Percentiles rank a stretch among this genome's conserved stretches.
These are phyloP conservation scores for Papilio protenor DNA, from an alignment of 2,888 invertebrate genomes.

Conservation along the genomic window DNA sequence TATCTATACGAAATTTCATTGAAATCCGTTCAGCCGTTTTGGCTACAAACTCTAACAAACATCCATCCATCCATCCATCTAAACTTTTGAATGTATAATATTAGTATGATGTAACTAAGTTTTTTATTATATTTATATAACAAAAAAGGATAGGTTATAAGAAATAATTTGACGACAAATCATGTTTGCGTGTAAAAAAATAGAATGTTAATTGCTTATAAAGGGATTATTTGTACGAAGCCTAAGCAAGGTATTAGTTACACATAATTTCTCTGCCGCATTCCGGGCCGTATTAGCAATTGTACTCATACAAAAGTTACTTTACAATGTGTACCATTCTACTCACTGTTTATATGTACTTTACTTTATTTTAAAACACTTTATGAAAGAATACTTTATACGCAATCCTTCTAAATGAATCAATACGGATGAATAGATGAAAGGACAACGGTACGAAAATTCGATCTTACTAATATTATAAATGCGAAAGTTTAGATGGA, in stretches of 20 bases:
- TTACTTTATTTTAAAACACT: background rate
- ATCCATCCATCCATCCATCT: too few relatives aligned
- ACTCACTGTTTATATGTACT: background rate
- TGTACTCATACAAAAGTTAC: conserved; percentile 25
- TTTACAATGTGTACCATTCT: conserved; percentile 1
- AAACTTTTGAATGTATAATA: too few relatives aligned
- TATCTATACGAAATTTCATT: too few relatives aligned
- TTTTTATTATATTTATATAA: too few relatives aligned
- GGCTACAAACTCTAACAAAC: too few relatives aligned
- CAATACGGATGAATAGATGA: too few relatives aligned
- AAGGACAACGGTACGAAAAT: too few relatives aligned
- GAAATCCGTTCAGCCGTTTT: too few relatives aligned
- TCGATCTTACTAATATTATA: too few relatives aligned
- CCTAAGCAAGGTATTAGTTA: conserved; percentile 30
- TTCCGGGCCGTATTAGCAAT: conserved; percentile 25
- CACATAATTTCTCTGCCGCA: conserved; percentile 38
- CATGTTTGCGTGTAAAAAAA: conserved; percentile 14
- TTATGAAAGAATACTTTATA: background rate
- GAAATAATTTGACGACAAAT: background rate
- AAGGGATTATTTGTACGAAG: conserved; percentile 21
- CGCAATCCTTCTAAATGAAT: background rate
- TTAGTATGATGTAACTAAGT: too few relatives aligned
- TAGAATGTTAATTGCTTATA: conserved; percentile 26
- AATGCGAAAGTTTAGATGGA: too few relatives aligned
- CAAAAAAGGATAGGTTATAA: background rate